phyloP scores from a whole-genome alignment of 2,113 vertebrate genomes.

The Pavo muticus region DNA sequence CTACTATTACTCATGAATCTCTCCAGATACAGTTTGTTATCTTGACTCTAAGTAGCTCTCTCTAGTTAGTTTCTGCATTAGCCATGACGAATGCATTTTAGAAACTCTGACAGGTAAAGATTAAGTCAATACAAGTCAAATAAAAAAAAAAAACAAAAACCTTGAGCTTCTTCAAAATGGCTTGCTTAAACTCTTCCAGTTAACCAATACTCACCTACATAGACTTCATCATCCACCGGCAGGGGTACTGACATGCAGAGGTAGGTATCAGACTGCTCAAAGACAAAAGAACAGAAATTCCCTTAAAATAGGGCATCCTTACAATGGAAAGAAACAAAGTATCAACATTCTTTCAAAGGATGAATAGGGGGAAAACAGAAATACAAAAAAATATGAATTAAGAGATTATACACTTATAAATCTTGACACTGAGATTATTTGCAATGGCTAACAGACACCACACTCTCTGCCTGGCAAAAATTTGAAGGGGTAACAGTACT shows the following conservation, averaged over 20 bases:
- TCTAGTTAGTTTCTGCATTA: slow-evolving; percentile 64
- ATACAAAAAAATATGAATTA: not conserved
- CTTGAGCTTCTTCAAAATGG: slow-evolving; percentile 35
- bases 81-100: slow-evolving; percentile 61
- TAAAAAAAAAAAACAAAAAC: not conserved
- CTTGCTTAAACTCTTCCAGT: not conserved
- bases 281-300: slow-evolving; percentile 41
- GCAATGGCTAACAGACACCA: not conserved
- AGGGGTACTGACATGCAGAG: slow-evolving; percentile 89
- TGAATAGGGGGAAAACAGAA: not conserved
- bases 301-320: not conserved
- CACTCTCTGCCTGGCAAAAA: rapidly evolving
- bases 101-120: slow-evolving; percentile 45
- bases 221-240: slow-evolving; percentile 85
- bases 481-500: not conserved
- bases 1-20: slow-evolving; percentile 43
- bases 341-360: not conserved
- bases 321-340: not conserved
- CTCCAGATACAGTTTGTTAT: slow-evolving; percentile 62
- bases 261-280: slow-evolving; percentile 93
- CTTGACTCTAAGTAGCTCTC: slow-evolving; percentile 44
- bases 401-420: not conserved
- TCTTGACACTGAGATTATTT: not conserved
- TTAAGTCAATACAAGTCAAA: slow-evolving; percentile 37
- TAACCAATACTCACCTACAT: slow-evolving; percentile 87